phyloP scores from a whole-genome alignment of 2,888 invertebrate genomes.

The Xanthia togata region DNA sequence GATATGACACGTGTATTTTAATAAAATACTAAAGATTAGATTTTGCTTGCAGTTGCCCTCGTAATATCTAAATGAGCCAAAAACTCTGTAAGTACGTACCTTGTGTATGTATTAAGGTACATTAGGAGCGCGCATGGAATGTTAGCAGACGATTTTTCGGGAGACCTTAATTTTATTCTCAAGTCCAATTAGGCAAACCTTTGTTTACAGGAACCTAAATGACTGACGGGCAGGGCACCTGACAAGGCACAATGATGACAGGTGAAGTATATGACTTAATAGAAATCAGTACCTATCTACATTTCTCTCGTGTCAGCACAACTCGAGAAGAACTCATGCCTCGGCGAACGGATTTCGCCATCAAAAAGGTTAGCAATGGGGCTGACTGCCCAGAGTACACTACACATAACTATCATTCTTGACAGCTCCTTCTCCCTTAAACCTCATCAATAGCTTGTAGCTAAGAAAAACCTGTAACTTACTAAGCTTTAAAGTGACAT shows the following conservation, averaged over 20 bases:
- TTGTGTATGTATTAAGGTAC: background rate
- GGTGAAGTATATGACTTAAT: background rate
- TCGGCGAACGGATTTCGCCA: background rate
- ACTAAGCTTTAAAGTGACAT: conserved; percentile 75
- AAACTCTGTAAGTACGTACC: background rate
- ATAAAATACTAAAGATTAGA: background rate
- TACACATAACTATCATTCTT: background rate
- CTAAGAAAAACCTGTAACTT: conserved; percentile 57
- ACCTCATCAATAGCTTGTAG: background rate
- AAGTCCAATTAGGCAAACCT: background rate
- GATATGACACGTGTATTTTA: background rate
- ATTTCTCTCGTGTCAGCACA: too few species aligned
- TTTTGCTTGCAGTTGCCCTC: background rate
- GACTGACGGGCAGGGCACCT: too few species aligned
- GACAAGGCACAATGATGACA: too few species aligned
- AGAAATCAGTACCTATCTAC: background rate
- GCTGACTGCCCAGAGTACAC: background rate
- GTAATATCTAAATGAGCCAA: background rate
- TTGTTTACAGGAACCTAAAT: background rate
- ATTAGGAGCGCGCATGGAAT: background rate
- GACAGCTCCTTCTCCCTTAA: background rate
- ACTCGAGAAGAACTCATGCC: background rate
- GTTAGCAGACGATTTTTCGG: background rate
- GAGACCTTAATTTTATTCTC: background rate
- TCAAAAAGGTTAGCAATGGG: background rate